A percentile compares a stretch with the other conserved stretches of the same genome.
These are phyloP conservation scores for Hesperophylax magnus DNA, from an alignment of 1,140 invertebrate species.

Conservation along the genomic window DNA sequence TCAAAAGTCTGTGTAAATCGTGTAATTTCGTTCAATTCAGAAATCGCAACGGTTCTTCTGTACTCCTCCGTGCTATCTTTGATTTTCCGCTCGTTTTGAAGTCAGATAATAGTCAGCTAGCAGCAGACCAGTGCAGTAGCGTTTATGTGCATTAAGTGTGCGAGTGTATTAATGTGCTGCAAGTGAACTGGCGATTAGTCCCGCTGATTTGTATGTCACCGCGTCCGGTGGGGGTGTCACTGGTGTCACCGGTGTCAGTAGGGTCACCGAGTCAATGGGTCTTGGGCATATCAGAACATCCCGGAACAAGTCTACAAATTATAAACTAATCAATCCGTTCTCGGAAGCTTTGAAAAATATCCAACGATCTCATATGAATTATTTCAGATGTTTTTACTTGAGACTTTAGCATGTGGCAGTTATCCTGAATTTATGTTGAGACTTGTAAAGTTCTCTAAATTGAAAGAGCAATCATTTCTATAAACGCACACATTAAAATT, in stretches of 20 bases:
- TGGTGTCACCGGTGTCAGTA: background rate
- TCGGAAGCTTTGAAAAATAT: too few relatives aligned
- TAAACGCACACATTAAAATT: too few relatives aligned
- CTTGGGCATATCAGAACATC: conserved; percentile 18
- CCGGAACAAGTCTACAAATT: background rate
- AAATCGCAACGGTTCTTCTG: too few relatives aligned
- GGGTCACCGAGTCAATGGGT: conserved; percentile 1
- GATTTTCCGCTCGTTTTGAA: background rate
- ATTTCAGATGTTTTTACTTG: too few relatives aligned
- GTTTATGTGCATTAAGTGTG: background rate
- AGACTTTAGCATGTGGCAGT: too few relatives aligned
- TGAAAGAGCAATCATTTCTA: too few relatives aligned
- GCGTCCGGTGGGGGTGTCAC: conserved; percentile 22
- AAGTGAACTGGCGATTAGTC: conserved; percentile 41
- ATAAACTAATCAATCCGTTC: background rate
- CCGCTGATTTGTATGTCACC: conserved; percentile 45
- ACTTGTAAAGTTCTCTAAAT: too few relatives aligned
- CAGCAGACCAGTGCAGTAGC: background rate
- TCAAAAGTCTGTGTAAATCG: too few relatives aligned
- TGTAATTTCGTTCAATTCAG: too few relatives aligned
- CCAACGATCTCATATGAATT: too few relatives aligned
- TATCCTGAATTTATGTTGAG: too few relatives aligned
- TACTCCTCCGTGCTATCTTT: too few relatives aligned
- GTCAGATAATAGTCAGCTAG: background rate
- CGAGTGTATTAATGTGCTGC: conserved; percentile 3